Base-by-base conservation (phyloP, 2,113 vertebrate genomes). In the Trinectes maculatus region DNA sequence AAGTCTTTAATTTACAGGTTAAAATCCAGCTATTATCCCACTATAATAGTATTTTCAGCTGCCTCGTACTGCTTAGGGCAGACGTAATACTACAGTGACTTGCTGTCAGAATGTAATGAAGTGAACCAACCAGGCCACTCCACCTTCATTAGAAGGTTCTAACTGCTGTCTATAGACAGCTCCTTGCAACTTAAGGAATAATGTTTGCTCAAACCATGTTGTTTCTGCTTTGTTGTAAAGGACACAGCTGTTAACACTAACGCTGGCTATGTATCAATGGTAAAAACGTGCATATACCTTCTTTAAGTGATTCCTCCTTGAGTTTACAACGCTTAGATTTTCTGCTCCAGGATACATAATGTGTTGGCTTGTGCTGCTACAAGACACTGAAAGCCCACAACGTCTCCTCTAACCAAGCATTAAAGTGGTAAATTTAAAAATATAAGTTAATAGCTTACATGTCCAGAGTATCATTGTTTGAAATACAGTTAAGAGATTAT, bases 401-500 rank as follows among this genome's bases (percentile, higher is more conserved):
- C 11, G 40, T 31, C 36, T 42, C 26, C 31, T 54, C 18, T 11
- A 60, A 70, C 9, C 53, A 56, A 48, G 43, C 29, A 52, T 56
- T 70, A 33, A 78, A 74, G 53, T 53, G 66, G 21, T 36, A 52
- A 63, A 42, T 65, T 42, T 12, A 13, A 67, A 71, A 22, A 77
- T 54, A 40, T 43, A 55, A 62, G 42, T 72, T 64, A 70, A 61
- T 37, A 58, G 43, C 59, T 74, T 63, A 57, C 29, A 57, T 43
- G n/a, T 74, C 46, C 25, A 48, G n/a, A 55, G 36, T 52, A 44
- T 33, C 10, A 33, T 57, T 55, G 72, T 57, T 37, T 72, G 37
- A 66, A 34, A 71, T 71, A 42, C 56, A 48, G 5, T 55, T 51
- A 56, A 54, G 15, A 55, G 62, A 71, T 79, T 29, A 58, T 74